These are phyloP conservation scores for Apotomis betuletana DNA, from an alignment of 2,888 invertebrate genomes.

Conservation along the genomic window DNA sequence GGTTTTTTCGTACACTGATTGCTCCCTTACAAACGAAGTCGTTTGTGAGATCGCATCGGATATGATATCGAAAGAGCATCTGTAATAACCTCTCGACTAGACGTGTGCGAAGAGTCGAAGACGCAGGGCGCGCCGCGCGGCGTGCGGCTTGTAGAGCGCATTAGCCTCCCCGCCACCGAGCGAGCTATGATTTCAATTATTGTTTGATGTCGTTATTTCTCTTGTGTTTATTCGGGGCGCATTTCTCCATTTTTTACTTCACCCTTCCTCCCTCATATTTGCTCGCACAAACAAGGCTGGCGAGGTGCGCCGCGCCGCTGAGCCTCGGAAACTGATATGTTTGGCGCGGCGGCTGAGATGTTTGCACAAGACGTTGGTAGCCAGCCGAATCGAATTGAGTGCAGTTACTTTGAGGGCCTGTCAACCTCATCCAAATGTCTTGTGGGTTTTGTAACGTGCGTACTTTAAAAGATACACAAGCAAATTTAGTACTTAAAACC, in stretches of 20 bases:
- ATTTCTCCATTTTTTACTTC: slow-evolving; percentile 75
- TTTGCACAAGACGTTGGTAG: slow-evolving; percentile 66
- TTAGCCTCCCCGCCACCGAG: slow-evolving; percentile 56
- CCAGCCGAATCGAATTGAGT: slow-evolving; percentile 69
- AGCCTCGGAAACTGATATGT: slow-evolving; percentile 76
- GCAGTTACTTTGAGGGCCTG: slow-evolving; percentile 64
- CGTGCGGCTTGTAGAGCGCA: slow-evolving; percentile 58
- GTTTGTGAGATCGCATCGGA: slow-evolving; percentile 44
- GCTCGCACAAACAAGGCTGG: slow-evolving; percentile 66
- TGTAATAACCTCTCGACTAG: slow-evolving; percentile 21
- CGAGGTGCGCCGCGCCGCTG: slow-evolving; percentile 68
- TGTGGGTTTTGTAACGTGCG: slow-evolving; percentile 28
- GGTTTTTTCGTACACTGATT: slow-evolving; percentile 50
- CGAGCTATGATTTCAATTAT: slow-evolving; percentile 81
- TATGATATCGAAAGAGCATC: slow-evolving; percentile 11
- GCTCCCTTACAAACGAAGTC: slow-evolving; percentile 47
- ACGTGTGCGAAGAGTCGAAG: slow-evolving; percentile 35
- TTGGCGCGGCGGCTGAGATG: slow-evolving; percentile 67
- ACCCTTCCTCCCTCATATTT: slow-evolving; percentile 74
- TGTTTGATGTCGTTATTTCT: slow-evolving; percentile 81
- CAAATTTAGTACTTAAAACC: not conserved
- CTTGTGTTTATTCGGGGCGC: slow-evolving; percentile 78
- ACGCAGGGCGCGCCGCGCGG: slow-evolving; percentile 40
- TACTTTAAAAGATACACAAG: slow-evolving; percentile 15
- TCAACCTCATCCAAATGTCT: slow-evolving; percentile 47